phyloP scores from a whole-genome alignment of 2,797 vertebrate genomes.

The Okamejei kenojei region DNA sequence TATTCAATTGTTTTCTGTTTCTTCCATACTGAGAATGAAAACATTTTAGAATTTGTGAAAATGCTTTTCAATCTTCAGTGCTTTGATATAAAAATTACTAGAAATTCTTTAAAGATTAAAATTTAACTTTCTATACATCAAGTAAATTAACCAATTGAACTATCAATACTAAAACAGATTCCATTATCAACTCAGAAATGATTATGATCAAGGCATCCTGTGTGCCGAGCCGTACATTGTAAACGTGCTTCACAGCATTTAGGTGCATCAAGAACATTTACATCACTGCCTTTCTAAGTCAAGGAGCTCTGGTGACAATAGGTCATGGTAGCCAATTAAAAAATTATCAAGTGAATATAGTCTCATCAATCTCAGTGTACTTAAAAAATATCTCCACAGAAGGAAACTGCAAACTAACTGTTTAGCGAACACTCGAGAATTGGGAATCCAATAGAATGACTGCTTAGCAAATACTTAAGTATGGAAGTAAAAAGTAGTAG shows the following conservation, averaged over 20 bases:
- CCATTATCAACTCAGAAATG: neutral
- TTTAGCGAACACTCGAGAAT: neutral
- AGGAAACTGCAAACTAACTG: neutral
- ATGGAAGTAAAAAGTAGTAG: neutral
- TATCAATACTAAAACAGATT: neutral
- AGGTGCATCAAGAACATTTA: neutral
- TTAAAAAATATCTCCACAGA: neutral
- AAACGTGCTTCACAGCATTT: neutral
- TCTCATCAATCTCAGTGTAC: neutral
- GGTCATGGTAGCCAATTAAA: neutral
- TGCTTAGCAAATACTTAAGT: neutral
- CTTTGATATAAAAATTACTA: neutral
- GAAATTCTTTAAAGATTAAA: neutral
- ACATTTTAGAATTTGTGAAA: neutral
- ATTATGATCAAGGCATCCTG: neutral
- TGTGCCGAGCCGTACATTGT: neutral
- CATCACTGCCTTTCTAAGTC: too few relatives aligned
- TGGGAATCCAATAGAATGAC: neutral
- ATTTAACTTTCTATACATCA: neutral
- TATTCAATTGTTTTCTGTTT: neutral
- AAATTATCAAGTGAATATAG: neutral
- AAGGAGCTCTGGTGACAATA: neutral
- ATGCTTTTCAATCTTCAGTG: neutral
- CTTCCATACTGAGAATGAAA: neutral
- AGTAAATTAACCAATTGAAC: neutral